phyloP scores from a whole-genome alignment of 2,113 vertebrate genomes.

The Poeciliopsis occidentalis region DNA sequence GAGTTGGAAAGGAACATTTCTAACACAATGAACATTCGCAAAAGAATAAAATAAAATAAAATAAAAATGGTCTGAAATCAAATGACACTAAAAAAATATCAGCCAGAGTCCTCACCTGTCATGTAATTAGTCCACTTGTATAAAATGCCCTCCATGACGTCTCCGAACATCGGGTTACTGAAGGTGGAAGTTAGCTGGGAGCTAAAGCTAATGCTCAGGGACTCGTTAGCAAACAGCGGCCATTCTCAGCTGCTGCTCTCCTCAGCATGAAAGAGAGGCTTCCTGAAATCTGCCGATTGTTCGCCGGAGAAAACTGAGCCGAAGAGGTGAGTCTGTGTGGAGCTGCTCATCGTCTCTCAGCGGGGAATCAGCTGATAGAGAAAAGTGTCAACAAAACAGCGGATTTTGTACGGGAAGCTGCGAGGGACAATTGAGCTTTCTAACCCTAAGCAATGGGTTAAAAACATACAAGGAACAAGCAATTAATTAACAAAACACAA shows the following conservation, averaged over 20 bases:
- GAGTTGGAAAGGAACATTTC: no score
- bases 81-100: no score
- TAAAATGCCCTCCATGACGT: constrained; percentile 90
- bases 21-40: no score
- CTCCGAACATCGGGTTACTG: constrained; percentile 19
- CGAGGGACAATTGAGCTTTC: constrained; percentile 3
- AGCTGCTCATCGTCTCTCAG: constrained; percentile 1
- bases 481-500: no score
- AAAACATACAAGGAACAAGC: no score
- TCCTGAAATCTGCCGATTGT: not conserved
- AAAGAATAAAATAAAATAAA: no score
- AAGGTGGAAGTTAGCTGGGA: constrained; percentile 23
- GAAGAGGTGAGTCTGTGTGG: not conserved
- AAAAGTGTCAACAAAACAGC: constrained; percentile 61
- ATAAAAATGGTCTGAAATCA: no score
- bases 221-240: not conserved
- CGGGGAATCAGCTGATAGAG: constrained; percentile 21
- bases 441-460: no score
- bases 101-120: constrained; percentile 83
- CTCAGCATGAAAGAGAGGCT: not conserved
- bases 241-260: not conserved
- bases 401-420: constrained; percentile 20
- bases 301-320: not conserved
- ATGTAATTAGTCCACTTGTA: constrained; percentile 98
- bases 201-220: not conserved